phyloP scores from a whole-genome alignment of 2,888 invertebrate genomes.

The Drosophila borborema region DNA sequence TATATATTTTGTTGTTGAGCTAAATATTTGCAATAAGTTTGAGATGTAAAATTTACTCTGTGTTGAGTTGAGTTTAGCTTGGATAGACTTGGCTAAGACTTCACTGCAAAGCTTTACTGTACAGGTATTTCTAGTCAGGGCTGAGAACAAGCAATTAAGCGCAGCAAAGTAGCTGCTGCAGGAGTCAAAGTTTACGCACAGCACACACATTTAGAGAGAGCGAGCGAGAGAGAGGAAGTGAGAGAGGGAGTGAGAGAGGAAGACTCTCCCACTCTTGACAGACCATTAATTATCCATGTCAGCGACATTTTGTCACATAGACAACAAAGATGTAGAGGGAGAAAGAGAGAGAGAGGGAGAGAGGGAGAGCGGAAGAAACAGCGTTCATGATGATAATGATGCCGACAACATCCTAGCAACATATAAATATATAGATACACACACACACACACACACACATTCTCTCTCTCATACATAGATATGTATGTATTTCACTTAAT shows the following conservation, averaged over 20 bases:
- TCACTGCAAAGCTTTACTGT: background rate
- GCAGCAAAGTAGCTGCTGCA: slow-evolving; percentile 31
- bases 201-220: background rate
- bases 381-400: slow-evolving; percentile 33
- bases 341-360: background rate
- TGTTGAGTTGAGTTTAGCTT: background rate
- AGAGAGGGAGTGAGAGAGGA: background rate
- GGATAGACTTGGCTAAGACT: background rate
- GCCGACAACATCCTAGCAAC: slow-evolving; percentile 62
- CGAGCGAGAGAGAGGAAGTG: background rate
- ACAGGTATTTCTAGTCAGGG: slow-evolving; percentile 12
- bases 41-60: too few relatives aligned
- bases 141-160: slow-evolving; percentile 61
- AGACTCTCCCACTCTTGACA: slow-evolving; percentile 36
- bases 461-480: background rate
- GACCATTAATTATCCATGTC: slow-evolving; percentile 80
- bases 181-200: slow-evolving; percentile 22
- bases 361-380: slow-evolving; percentile 3
- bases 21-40: background rate
- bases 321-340: slow-evolving; percentile 12
- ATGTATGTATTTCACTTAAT: slow-evolving; percentile 77
- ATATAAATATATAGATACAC: background rate
- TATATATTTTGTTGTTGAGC: background rate
- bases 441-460: slow-evolving; percentile 30
- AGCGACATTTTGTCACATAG: slow-evolving; percentile 77